Conservation (phyloP, 2,888 invertebrate species). For the Hypolimnas misippus region DNA sequence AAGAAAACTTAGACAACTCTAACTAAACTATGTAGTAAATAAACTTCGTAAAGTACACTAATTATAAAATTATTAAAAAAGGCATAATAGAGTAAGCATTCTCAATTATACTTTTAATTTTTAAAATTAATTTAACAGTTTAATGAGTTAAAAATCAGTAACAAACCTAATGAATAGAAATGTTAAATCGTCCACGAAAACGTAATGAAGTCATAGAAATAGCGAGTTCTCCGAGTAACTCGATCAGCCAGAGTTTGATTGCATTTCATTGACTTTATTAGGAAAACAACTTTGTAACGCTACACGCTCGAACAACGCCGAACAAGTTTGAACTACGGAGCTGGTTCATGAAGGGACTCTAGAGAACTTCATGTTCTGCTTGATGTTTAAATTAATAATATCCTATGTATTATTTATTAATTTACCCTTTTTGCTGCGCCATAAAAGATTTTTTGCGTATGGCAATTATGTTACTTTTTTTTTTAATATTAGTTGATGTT, state of each 20-base stretch:
- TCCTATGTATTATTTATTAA: too few relatives aligned
- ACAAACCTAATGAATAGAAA: too few relatives aligned
- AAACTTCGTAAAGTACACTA: too few relatives aligned
- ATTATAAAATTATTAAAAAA: too few relatives aligned
- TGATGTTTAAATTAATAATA: too few relatives aligned
- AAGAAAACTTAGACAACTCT: too few relatives aligned
- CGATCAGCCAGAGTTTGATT: slow-evolving; percentile 23
- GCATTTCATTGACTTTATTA: slow-evolving; percentile 24
- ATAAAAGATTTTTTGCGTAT: neutral
- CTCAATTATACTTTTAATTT: neutral
- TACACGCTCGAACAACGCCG: slow-evolving; percentile 1
- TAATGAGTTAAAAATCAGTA: neutral
- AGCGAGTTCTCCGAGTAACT: slow-evolving; percentile 17
- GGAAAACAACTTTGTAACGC: slow-evolving; percentile 1
- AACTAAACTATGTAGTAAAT: too few relatives aligned
- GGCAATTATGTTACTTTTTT: too few relatives aligned
- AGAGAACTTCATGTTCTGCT: neutral
- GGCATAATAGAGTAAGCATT: too few relatives aligned
- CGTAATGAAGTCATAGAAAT: slow-evolving; percentile 19
- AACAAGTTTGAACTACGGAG: neutral
- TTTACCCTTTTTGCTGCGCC: neutral
- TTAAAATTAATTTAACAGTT: neutral
- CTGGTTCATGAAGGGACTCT: neutral
- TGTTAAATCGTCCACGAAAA: neutral
- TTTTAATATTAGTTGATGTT: too few relatives aligned